Evolutionary conservation across 1,140 invertebrate species (phyloP).

Genomic region (Diprion similis): DNA sequence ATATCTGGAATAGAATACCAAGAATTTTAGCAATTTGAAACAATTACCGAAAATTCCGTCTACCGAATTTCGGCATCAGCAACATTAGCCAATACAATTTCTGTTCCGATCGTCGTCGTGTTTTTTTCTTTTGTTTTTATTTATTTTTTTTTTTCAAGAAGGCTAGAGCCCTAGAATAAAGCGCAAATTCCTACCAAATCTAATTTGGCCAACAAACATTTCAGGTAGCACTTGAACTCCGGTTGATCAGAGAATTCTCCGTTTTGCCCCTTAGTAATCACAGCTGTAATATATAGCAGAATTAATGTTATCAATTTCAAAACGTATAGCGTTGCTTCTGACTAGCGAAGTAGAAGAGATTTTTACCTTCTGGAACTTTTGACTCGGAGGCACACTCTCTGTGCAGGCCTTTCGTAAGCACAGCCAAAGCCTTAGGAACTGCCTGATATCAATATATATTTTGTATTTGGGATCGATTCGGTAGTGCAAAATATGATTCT

Average conservation of each 20-base stretch:
- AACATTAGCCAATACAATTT: too few relatives aligned
- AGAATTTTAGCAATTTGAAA: too few relatives aligned
- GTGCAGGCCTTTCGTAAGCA: neutral
- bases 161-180: too few relatives aligned
- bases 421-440: neutral
- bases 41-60: too few relatives aligned
- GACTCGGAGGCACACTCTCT: neutral
- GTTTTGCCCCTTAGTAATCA: neutral
- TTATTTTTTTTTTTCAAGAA: too few relatives aligned
- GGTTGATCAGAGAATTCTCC: neutral
- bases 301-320: neutral
- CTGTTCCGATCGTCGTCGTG: too few relatives aligned
- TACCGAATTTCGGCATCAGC: too few relatives aligned
- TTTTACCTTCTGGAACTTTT: constrained; percentile 1
- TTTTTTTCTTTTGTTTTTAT: too few relatives aligned
- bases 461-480: too few relatives aligned
- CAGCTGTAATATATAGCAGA: neutral
- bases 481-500: too few relatives aligned
- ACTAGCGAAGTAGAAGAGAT: neutral
- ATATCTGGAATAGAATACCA: neutral
- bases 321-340: neutral
- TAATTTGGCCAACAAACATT: neutral
- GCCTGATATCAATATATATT: neutral
- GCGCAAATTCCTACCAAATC: neutral
- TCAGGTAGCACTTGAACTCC: neutral